Evolutionary conservation across 2,113 vertebrate species (phyloP), one percentile per base, ranked within the genome.

Genomic region (Sprattus sprattus): DNA sequence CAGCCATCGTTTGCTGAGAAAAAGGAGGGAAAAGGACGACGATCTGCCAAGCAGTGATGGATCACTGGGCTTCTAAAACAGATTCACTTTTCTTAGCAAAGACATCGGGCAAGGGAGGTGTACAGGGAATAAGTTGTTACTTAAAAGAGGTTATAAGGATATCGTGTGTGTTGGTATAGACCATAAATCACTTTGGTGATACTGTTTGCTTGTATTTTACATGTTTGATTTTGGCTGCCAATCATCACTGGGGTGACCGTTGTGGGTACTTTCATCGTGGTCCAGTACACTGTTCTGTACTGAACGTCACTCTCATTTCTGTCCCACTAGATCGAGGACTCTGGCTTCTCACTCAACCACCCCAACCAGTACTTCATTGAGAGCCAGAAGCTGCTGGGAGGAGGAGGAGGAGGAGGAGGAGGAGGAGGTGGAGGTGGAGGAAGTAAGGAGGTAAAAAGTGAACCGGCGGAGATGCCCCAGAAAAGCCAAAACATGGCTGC

Each of bases 291-390:
- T 57, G 52, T 18, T 57, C 52, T 75, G 25, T 32, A 5, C 10
- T 32, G 67, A 47, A 32, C 32, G 28, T 81, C 39, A 32, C 44
- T 18, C 75, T 57, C 18, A 82, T 45, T 20, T 32, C 20, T 64
- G 78, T 84, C 1, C 50, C 90, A 90, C 86, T 45, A 99, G 98
- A 85, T 98, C 13, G 97, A 97, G 46, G 98, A 99, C 25, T 87
- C 94, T 50, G 95, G 93, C 1, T 99, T 99, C 95, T 98, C 97
- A 22, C 93, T 99, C 89, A 99, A 91, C 93, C 98, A 99, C 89
- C 98, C 98, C 2, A 99, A 99, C 94, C 97, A 99, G 93, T 99
- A 99, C 94, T 99, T 99, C 89, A 81, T 93, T 3, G 98, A 99
- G 93, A 99, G 98, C 90, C 95, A 95, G 92, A 95, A 84, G 84